phyloP scores from a whole-genome alignment of 2,888 invertebrate species.

The Tenodera sinensis region DNA sequence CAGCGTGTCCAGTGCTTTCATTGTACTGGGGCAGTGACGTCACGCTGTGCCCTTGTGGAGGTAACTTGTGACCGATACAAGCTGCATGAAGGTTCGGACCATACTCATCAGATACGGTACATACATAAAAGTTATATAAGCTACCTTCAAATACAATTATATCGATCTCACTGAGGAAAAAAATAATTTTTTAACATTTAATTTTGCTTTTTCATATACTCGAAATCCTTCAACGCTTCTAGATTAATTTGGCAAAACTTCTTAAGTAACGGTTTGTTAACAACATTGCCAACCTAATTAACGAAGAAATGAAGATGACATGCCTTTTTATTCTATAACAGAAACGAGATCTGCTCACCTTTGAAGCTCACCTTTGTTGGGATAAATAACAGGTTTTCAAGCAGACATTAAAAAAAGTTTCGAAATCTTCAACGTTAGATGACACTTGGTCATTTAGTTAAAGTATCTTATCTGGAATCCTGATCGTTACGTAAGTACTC shows the following conservation, averaged over 20 bases:
- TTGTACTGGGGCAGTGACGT: too few relatives aligned
- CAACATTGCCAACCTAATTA: not conserved
- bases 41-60: too few relatives aligned
- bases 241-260: not conserved
- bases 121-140: too few relatives aligned
- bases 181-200: too few relatives aligned
- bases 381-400: not conserved
- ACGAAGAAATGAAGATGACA: not conserved
- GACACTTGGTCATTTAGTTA: not conserved
- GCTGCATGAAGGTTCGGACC: too few relatives aligned
- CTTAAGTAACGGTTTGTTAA: not conserved
- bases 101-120: too few relatives aligned
- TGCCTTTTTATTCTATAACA: not conserved
- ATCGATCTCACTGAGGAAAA: too few relatives aligned
- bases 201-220: too few relatives aligned
- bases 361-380: not conserved
- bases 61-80: too few relatives aligned
- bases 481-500: not conserved
- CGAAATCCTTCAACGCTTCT: too few relatives aligned
- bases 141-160: too few relatives aligned
- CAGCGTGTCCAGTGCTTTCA: too few relatives aligned
- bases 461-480: not conserved
- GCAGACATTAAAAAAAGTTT: not conserved
- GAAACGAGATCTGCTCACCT: not conserved
- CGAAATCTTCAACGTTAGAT: not conserved